Percentiles rank a stretch among this genome's conserved stretches.
These are phyloP conservation scores for Subanguina moxae DNA, from an alignment of 1,140 invertebrate species.

Conservation along the genomic window DNA sequence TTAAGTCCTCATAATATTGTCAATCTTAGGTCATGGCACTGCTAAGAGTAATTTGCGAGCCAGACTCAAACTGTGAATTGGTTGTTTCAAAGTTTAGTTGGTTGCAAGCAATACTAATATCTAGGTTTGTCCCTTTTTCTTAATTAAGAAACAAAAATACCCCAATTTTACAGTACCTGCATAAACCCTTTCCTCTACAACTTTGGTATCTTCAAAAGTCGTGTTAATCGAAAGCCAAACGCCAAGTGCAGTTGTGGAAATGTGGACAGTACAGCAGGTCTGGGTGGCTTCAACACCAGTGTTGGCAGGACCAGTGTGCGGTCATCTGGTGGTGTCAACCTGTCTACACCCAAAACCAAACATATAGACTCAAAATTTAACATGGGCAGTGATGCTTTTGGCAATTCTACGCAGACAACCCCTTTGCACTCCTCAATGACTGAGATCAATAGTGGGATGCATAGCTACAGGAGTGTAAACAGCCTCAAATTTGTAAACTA, in stretches of 20 bases:
- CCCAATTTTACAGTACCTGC: constrained; percentile 43
- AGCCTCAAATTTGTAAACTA: too few species aligned
- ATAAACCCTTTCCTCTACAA: constrained; percentile 53
- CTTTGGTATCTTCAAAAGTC: constrained; percentile 41
- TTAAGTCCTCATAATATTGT: constrained; percentile 21
- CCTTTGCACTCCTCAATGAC: too few species aligned
- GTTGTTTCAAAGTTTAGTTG: constrained; percentile 45
- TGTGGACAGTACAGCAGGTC: background rate
- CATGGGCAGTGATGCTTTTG: too few species aligned
- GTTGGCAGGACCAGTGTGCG: background rate
- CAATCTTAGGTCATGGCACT: constrained; percentile 40
- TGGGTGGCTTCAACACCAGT: background rate
- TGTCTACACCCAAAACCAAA: too few species aligned
- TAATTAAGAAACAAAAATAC: background rate
- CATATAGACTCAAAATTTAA: too few species aligned
- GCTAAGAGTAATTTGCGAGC: constrained; percentile 43
- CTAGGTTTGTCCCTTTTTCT: constrained; percentile 46
- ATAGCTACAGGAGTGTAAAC: too few species aligned
- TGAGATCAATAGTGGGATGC: too few species aligned
- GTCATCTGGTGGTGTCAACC: too few species aligned
- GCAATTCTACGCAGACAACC: too few species aligned
- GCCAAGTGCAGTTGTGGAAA: background rate
- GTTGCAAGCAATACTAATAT: constrained; percentile 52
- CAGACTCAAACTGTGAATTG: constrained; percentile 34
- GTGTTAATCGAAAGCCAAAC: background rate